These are phyloP conservation scores for Baccha elongata DNA, from an alignment of 2,888 invertebrate genomes.

Conservation along the genomic window DNA sequence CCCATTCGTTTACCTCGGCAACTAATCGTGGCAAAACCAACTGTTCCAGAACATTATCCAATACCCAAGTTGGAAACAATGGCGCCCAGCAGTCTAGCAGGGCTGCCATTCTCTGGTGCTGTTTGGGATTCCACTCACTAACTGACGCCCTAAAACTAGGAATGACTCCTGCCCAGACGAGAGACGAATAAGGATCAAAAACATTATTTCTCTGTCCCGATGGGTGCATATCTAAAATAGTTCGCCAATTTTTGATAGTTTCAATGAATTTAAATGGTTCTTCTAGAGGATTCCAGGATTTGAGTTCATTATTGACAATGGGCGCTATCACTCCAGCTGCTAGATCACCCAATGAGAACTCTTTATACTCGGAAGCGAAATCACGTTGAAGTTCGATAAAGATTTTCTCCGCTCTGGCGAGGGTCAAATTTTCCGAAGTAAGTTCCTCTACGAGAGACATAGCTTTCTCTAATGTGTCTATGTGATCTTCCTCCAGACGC, in stretches of 20 bases:
- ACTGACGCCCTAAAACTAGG: conserved; percentile 88
- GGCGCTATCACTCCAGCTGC: conserved; percentile 94
- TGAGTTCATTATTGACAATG: conserved; percentile 89
- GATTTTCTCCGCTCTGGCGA: conserved; percentile 82
- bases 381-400: conserved; percentile 83
- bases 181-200: conserved; percentile 88
- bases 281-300: conserved; percentile 90
- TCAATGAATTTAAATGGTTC: conserved; percentile 86
- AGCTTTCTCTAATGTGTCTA: conserved; percentile 88
- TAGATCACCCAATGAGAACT: conserved; percentile 92
- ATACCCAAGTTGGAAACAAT: conserved; percentile 91
- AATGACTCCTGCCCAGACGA: conserved; percentile 95
- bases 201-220: conserved; percentile 79
- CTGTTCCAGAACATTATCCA: conserved; percentile 91
- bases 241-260: conserved; percentile 88
- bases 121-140: conserved; percentile 91
- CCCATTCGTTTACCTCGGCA: conserved; percentile 93
- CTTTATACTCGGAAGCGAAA: conserved; percentile 90
- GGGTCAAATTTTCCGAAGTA: conserved; percentile 81
- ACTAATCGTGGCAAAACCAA: conserved; percentile 89
- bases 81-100: conserved; percentile 92
- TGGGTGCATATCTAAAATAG: conserved; percentile 83
- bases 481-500: conserved; percentile 88
- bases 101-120: conserved; percentile 89
- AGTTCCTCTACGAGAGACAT: conserved; percentile 86